phyloP scores from a whole-genome alignment of 1,140 invertebrate species.

The Drosophila melanica region DNA sequence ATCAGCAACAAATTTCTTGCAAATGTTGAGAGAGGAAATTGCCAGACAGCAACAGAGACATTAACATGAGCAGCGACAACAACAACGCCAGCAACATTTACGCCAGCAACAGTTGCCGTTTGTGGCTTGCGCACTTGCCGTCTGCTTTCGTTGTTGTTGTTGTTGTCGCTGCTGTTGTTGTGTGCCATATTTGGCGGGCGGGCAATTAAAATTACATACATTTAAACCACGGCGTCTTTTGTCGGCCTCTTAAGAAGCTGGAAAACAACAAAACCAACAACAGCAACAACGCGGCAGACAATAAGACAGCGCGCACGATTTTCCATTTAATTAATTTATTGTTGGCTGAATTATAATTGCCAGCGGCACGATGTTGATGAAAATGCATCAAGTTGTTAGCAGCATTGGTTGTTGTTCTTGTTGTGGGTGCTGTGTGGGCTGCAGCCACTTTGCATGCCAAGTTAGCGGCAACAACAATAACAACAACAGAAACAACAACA shows the following conservation, averaged over 20 bases:
- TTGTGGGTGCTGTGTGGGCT: slow-evolving; percentile 32
- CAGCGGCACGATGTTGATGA: slow-evolving; percentile 64
- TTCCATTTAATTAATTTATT: slow-evolving; percentile 81
- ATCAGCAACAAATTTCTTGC: slow-evolving; percentile 4
- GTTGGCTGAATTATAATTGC: slow-evolving; percentile 70
- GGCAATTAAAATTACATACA: slow-evolving; percentile 79
- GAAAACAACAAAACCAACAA: slow-evolving; percentile 5
- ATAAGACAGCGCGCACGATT: slow-evolving; percentile 68
- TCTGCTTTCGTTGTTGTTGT: slow-evolving; percentile 10
- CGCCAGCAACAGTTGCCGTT: slow-evolving; percentile 26
- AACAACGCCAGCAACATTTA: slow-evolving; percentile 11
- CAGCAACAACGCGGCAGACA: slow-evolving; percentile 12
- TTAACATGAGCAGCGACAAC: slow-evolving; percentile 33
- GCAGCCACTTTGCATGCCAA: slow-evolving; percentile 47
- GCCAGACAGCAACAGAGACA: slow-evolving; percentile 29
- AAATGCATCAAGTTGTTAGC: slow-evolving; percentile 54
- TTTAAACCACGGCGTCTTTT: slow-evolving; percentile 72
- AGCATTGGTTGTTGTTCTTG: slow-evolving; percentile 26
- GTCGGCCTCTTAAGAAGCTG: slow-evolving; percentile 70
- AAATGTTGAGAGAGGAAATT: slow-evolving; percentile 24
- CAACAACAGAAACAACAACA: slow-evolving; percentile 19
- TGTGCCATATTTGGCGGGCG: slow-evolving; percentile 72
- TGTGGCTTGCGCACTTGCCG: slow-evolving; percentile 43
- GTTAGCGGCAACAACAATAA: slow-evolving; percentile 29
- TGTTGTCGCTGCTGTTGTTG: slow-evolving; percentile 44